Base-by-base conservation (phyloP, 2,113 vertebrate genomes). In the Tragelaphus strepsiceros region DNA sequence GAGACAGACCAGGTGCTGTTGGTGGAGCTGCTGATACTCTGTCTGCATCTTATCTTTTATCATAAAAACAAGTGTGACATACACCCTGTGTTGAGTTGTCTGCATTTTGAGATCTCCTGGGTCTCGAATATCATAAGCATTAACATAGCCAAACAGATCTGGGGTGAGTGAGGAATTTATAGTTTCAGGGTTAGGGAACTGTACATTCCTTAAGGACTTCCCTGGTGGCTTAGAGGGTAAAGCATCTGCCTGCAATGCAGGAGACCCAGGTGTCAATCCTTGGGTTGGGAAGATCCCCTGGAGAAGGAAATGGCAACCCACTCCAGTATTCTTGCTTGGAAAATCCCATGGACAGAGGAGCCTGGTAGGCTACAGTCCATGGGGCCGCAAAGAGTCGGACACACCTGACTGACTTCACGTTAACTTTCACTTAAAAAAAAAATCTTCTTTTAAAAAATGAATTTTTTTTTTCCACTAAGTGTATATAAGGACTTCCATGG, bases 81-180 rank as follows among this genome's bases (percentile, higher is more conserved):
- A 61, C n/a, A 54, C 61, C 81, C 28, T 1, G 24, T 3, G 0
- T 32, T 15, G 26, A 53, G 22, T 3, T 14, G 9, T 26, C 86
- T 81, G 24, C 39, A 5, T 86, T 56, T 84, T 51, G 21, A 32
- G 71, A 54, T 95, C 24, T 43, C 30, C 35, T 24, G 2, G 35
- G 14, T 83, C 32, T 77, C 10, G 51, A 56, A 14, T 15, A 16
- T 21, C 12, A 22, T 0, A 51, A 80, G 46, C 0, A 0, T 0
- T 0, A 74, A 43, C 26, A 32, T 0, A 14, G 93, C 7, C 59
- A 82, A 26, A 90, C 32, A 13, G 0, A 17, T 32, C 88, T 22
- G 0, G 4, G 0, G 6, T 43, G 16, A 82, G 78, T 24, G 14
- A 21, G 2, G 49, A 46, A 32, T n/a, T 46, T 39, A n/a, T 5